Conservation (phyloP, 2,888 invertebrate genomes). For the Taphrorychus bicolor region DNA sequence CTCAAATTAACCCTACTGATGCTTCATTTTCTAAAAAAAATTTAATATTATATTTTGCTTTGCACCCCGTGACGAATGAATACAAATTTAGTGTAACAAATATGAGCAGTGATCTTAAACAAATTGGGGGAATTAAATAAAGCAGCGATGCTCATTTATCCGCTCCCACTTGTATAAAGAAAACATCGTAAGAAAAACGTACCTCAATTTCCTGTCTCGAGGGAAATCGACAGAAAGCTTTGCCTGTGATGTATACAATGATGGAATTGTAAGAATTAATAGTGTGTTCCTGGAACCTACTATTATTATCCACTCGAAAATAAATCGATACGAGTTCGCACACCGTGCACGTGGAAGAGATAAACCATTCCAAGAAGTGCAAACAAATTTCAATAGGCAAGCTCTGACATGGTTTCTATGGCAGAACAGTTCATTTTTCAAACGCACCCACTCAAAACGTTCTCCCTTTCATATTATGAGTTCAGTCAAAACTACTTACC, state of each 20-base stretch:
- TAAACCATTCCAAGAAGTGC: no score
- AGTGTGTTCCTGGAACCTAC: background rate
- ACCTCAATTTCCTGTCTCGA: background rate
- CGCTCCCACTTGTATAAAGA: background rate
- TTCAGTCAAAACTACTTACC: background rate
- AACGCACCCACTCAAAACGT: background rate
- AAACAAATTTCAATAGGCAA: no score
- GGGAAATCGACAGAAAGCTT: background rate
- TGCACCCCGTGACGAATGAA: no score
- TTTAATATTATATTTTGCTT: no score
- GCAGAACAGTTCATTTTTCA: background rate
- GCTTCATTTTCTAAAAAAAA: no score
- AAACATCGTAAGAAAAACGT: background rate
- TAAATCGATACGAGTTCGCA: background rate
- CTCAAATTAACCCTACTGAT: no score
- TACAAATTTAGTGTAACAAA: no score
- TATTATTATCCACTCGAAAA: background rate
- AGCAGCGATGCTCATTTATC: background rate
- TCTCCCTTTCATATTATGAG: background rate
- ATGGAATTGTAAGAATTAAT: background rate
- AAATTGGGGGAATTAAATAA: background rate
- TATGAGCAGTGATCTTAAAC: background rate
- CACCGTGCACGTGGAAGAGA: no score
- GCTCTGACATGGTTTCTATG: no score
- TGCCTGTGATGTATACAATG: background rate